Conservation (phyloP, 2,888 invertebrate species). For the Andrena bicolor region DNA sequence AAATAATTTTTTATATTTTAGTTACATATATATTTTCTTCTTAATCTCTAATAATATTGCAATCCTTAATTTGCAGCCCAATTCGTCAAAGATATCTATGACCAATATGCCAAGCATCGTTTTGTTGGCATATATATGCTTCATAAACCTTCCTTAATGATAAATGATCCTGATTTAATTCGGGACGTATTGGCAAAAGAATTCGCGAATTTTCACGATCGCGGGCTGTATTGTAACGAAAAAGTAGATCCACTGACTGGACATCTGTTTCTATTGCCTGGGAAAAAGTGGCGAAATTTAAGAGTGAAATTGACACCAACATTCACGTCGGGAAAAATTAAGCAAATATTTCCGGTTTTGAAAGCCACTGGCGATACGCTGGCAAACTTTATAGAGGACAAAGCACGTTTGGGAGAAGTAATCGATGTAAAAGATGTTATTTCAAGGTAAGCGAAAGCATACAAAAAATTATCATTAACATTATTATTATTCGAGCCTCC, state of each 20-base stretch:
- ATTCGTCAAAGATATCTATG: constrained; percentile 68
- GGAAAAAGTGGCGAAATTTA: constrained; percentile 81
- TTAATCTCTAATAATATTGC: not conserved
- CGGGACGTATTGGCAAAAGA: constrained; percentile 79
- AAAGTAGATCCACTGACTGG: constrained; percentile 78
- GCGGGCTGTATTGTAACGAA: constrained; percentile 78
- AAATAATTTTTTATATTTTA: not conserved
- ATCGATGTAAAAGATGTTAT: constrained; percentile 75
- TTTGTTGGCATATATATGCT: constrained; percentile 77
- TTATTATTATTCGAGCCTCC: too few species aligned
- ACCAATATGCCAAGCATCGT: constrained; percentile 68
- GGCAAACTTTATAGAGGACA: constrained; percentile 41
- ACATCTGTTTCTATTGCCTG: constrained; percentile 77
- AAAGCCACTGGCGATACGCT: constrained; percentile 75
- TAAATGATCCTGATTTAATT: constrained; percentile 81
- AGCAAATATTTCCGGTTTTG: constrained; percentile 79
- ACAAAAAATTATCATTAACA: too few species aligned
- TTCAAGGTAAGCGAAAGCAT: constrained; percentile 66
- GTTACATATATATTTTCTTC: not conserved
- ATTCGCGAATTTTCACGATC: constrained; percentile 81
- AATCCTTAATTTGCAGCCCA: constrained; percentile 64
- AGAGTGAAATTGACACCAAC: constrained; percentile 83
- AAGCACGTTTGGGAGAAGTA: constrained; percentile 32
- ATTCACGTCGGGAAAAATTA: constrained; percentile 84
- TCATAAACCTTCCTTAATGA: constrained; percentile 75